Conservation (phyloP, 2,113 vertebrate species). For the Nerophis ophidion region DNA sequence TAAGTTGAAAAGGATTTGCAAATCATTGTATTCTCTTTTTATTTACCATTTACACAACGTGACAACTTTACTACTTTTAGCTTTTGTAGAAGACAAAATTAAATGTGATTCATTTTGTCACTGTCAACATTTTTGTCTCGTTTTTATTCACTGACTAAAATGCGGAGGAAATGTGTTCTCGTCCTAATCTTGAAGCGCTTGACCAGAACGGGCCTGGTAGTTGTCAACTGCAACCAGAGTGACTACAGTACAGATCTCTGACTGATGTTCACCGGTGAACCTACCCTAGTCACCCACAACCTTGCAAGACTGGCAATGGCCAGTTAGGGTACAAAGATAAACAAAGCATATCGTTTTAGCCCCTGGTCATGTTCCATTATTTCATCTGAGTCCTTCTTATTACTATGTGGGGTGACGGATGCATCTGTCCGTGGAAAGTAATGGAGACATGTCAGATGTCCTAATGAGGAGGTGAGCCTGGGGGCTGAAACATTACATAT, state of each 20-base stretch:
- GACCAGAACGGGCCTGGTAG: constrained; percentile 8
- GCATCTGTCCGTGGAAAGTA: constrained; percentile 60
- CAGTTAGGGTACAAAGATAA: constrained; percentile 59
- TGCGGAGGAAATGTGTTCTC: too few relatives aligned
- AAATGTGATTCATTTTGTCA: too few relatives aligned
- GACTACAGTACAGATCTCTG: constrained; percentile 34
- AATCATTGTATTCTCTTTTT: too few relatives aligned
- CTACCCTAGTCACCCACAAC: too few relatives aligned
- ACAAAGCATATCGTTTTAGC: constrained; percentile 55
- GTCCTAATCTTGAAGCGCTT: too few relatives aligned
- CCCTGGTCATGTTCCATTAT: constrained; percentile 64
- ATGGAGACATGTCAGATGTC: constrained; percentile 47
- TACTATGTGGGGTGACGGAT: constrained; percentile 65
- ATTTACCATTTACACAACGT: too few relatives aligned
- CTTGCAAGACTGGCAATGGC: constrained; percentile 27
- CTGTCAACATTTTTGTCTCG: too few relatives aligned
- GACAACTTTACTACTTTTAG: too few relatives aligned
- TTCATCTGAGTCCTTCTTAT: constrained; percentile 42
- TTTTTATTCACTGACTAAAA: too few relatives aligned
- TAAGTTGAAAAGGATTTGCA: too few relatives aligned
- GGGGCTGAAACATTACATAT: constrained; percentile 29
- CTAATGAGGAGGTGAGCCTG: constrained; percentile 57
- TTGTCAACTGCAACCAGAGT: constrained; percentile 21
- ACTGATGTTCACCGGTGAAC: constrained; percentile 23
- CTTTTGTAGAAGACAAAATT: too few relatives aligned